Conservation (phyloP, 2,113 vertebrate species). For the Aplodontia rufa region DNA sequence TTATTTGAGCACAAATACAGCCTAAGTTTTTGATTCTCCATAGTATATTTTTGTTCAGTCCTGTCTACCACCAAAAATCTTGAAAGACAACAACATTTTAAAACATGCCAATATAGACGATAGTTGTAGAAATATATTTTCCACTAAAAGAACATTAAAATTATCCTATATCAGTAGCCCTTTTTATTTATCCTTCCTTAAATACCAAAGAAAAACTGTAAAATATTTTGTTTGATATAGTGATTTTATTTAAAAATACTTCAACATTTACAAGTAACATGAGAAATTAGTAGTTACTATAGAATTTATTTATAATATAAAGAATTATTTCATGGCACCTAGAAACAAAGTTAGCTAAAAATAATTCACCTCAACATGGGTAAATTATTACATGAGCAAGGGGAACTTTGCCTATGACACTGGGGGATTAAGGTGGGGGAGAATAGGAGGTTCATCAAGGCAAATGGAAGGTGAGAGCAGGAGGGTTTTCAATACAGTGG, state of each 20-base stretch:
- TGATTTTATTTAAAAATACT: not conserved
- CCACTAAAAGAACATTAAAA: not conserved
- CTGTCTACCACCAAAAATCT: not conserved
- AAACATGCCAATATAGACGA: not conserved
- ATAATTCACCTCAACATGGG: too few species aligned
- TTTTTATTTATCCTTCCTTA: not conserved
- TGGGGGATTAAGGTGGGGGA: too few species aligned
- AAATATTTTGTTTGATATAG: not conserved
- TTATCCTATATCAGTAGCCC: not conserved
- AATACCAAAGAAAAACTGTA: not conserved
- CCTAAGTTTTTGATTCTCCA: not conserved
- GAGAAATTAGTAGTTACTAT: not conserved
- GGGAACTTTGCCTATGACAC: too few species aligned
- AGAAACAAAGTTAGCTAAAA: too few species aligned
- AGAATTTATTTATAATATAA: not conserved
- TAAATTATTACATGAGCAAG: too few species aligned
- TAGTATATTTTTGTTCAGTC: not conserved
- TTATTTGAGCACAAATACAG: not conserved
- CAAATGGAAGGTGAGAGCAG: too few species aligned
- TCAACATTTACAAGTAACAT: not conserved
- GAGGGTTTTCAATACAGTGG: too few species aligned
- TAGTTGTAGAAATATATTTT: not conserved
- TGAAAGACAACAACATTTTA: not conserved
- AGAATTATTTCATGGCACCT: not conserved
- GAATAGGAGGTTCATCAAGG: too few species aligned